A percentile compares a stretch with the other conserved stretches of the same genome.
phyloP scores from a whole-genome alignment of 2,113 vertebrate genomes.

The Gobiocypris rarus region DNA sequence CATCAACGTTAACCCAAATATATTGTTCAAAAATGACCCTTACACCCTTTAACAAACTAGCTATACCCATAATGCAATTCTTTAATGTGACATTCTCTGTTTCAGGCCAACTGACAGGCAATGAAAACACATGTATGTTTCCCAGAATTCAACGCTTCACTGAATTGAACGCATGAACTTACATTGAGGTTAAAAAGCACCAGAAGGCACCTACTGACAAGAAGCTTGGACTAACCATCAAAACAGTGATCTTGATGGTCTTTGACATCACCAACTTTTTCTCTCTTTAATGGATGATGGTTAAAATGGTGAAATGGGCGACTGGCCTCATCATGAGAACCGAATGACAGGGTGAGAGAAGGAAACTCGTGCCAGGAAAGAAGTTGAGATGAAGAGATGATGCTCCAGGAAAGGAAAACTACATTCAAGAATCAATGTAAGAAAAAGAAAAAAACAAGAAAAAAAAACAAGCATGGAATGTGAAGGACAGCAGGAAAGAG shows the following conservation, averaged over 20 bases:
- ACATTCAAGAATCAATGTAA: slow-evolving; percentile 64
- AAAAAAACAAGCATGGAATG: slow-evolving; percentile 60
- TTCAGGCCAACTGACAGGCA: neutral
- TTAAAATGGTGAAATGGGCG: slow-evolving; percentile 37
- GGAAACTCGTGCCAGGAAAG: slow-evolving; percentile 38
- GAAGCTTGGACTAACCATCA: slow-evolving; percentile 62
- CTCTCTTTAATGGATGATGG: slow-evolving; percentile 32
- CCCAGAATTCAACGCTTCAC: neutral
- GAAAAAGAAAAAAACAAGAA: slow-evolving; percentile 68
- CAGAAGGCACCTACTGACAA: slow-evolving; percentile 75
- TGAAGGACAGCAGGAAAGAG: slow-evolving; percentile 61
- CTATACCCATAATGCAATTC: neutral
- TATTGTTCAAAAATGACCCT: neutral
- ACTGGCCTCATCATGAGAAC: slow-evolving; percentile 27
- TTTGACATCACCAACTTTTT: slow-evolving; percentile 29
- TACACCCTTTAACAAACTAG: neutral
- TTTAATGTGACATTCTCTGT: slow-evolving; percentile 1
- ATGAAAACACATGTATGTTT: neutral
- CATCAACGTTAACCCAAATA: slow-evolving; percentile 7
- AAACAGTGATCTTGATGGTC: slow-evolving; percentile 39
- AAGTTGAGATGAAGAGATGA: slow-evolving; percentile 52
- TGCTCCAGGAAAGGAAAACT: slow-evolving; percentile 62
- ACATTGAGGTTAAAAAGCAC: slow-evolving; percentile 51
- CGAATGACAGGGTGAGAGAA: slow-evolving; percentile 38
- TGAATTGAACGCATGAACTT: slow-evolving; percentile 19